These are phyloP conservation scores for Podargus strigoides DNA, from an alignment of 2,797 vertebrate species.

Conservation along the genomic window DNA sequence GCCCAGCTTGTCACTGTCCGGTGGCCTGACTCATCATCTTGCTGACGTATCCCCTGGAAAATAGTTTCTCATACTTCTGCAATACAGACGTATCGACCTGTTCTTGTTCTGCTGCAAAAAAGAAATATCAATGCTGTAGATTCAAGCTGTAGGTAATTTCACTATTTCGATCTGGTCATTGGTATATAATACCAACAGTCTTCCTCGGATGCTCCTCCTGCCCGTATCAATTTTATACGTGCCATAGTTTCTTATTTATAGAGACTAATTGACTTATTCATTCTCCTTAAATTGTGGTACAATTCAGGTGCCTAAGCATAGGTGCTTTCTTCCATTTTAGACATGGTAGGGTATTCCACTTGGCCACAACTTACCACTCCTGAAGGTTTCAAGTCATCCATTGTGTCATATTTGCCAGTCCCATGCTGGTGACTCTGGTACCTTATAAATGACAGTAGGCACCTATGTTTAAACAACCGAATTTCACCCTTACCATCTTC, in stretches of 20 bases:
- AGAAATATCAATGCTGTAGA: not conserved
- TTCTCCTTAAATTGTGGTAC: not conserved
- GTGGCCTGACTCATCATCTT: slow-evolving; percentile 34
- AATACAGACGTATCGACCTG: not conserved
- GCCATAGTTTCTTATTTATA: not conserved
- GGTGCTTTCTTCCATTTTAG: not conserved
- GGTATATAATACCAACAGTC: not conserved
- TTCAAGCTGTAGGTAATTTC: not conserved
- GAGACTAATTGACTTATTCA: not conserved
- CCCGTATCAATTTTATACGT: not conserved
- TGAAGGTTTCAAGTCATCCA: not conserved
- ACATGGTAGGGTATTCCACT: not conserved
- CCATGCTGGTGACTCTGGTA: not conserved
- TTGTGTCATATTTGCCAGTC: not conserved
- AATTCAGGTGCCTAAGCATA: not conserved
- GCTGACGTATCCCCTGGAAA: not conserved
- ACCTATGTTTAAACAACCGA: not conserved
- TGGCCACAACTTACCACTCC: not conserved
- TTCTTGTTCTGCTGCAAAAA: not conserved
- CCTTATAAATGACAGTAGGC: not conserved
- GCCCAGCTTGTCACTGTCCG: slow-evolving; percentile 22
- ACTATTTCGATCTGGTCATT: not conserved
- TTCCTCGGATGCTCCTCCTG: not conserved
- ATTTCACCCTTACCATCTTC: not conserved
- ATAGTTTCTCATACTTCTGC: not conserved